Percentiles rank a stretch among this genome's conserved stretches.
Evolutionary conservation across 2,888 invertebrate species (phyloP).

Genomic region (Cerastis leucographa): DNA sequence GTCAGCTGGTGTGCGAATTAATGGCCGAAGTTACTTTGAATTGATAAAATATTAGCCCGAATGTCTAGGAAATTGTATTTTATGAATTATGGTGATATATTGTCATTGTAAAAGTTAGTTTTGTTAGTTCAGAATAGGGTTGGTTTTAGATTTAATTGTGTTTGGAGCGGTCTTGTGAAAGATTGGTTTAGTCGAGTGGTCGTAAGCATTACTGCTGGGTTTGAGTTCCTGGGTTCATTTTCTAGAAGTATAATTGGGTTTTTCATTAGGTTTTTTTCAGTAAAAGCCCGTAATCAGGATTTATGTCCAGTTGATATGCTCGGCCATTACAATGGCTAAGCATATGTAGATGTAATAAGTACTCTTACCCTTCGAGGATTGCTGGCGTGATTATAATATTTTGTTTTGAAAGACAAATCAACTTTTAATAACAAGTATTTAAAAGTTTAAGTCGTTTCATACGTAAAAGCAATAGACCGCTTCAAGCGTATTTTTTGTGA

Average conservation of each 20-base stretch:
- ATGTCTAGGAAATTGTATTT: slow-evolving; percentile 44
- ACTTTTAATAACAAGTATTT: neutral
- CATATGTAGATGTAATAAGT: too few species aligned
- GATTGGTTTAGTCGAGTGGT: neutral
- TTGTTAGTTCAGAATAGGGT: neutral
- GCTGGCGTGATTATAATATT: neutral
- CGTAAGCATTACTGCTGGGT: neutral
- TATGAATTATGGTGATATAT: slow-evolving; percentile 48
- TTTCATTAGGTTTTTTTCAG: neutral
- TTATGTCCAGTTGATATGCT: neutral
- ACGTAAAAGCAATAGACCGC: neutral
- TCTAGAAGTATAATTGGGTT: neutral
- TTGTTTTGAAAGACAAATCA: neutral
- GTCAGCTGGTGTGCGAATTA: slow-evolving; percentile 65
- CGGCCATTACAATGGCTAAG: neutral
- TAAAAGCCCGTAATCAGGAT: neutral
- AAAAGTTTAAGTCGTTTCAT: neutral
- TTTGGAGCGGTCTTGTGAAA: neutral
- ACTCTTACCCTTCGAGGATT: too few species aligned
- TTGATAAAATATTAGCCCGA: slow-evolving; percentile 63
- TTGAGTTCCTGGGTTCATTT: neutral
- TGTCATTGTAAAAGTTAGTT: slow-evolving; percentile 17
- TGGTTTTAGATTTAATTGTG: slow-evolving; percentile 10
- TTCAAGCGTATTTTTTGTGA: neutral
- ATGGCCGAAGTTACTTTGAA: slow-evolving; percentile 62